Evolutionary conservation across 2,113 vertebrate species (phyloP), one percentile per base, ranked within the genome.

Genomic region (Isurus oxyrinchus): DNA sequence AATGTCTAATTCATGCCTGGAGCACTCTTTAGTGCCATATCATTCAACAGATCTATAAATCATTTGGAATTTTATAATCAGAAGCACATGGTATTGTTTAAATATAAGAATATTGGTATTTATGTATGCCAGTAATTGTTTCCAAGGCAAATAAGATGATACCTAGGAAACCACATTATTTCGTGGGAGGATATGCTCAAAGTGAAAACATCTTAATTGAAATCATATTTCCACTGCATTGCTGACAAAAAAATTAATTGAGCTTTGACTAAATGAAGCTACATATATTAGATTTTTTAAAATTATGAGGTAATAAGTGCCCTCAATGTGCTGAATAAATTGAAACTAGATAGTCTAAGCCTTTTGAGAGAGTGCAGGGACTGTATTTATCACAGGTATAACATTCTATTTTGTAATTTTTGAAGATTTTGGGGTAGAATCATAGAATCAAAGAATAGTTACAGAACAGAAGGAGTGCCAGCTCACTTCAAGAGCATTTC

Each of bases 41-140:
- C 35, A 94, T 94, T 94, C 35, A 94, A 40, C 61, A 40, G 59
- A 94, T 94, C 57, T 94, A 63, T 94, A 63, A 94, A 66, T 94
- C 90, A 94, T 94, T 40, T 44, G 57, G 57, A 93, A 94, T 40
- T 63, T 94, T 19, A 63, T 25, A 40, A 63, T 94, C 59, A 63
- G 66, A 94, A 94, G 59, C 35, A 94, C 59, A 94, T 94, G 59
- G 5, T 63, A 63, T 93, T 94, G 59, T 23, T 94, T 94, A n/a
- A 94, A 8, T 63, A 14, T 94, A 63, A 63, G 6, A 59, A 40
- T 94, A 40, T 40, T 94, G 16, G 23, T 94, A 94, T 40, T 40
- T 66, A 66, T 63, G n/a, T 63, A 61, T 63, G 90, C 4, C 35
- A 66, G 59, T 40, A 63, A 93, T 93, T 93, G 16, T 94, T 94